These are phyloP conservation scores for Microctenopoma steveboyesi DNA, from an alignment of 2,797 vertebrate genomes.

Conservation along the genomic window DNA sequence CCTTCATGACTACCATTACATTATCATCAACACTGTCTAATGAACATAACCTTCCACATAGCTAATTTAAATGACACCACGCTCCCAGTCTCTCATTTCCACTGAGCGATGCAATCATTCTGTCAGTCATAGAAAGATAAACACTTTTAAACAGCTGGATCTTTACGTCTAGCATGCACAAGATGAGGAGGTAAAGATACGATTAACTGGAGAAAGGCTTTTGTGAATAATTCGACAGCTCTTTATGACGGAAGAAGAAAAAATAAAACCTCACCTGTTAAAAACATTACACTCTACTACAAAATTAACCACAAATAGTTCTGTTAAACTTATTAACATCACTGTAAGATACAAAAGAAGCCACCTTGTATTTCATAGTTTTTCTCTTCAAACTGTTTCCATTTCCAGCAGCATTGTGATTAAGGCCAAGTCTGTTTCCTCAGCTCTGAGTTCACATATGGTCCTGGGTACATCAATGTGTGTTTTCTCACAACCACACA, in stretches of 20 bases:
- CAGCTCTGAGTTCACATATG: constrained; percentile 17
- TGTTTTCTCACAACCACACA: constrained; percentile 35
- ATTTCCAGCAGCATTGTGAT: constrained; percentile 32
- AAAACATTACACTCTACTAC: background rate
- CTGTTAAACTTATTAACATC: background rate
- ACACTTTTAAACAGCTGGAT: constrained; percentile 5
- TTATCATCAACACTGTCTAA: constrained; percentile 49
- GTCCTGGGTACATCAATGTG: constrained; percentile 19
- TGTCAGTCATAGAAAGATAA: constrained; percentile 42
- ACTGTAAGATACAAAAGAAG: constrained; percentile 6
- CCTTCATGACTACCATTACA: constrained; percentile 42
- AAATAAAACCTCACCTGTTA: background rate
- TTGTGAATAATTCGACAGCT: no score
- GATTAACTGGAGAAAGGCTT: background rate
- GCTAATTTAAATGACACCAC: constrained; percentile 45
- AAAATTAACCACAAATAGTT: background rate
- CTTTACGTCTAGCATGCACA: background rate
- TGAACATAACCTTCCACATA: constrained; percentile 45
- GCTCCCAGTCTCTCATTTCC: constrained; percentile 31
- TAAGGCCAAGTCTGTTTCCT: constrained; percentile 10
- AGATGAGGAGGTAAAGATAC: background rate
- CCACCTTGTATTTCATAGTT: constrained; percentile 9
- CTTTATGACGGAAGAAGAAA: background rate
- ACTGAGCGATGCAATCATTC: constrained; percentile 39
- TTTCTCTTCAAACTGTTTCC: constrained; percentile 32